These are phyloP conservation scores for Spinibarbus caldwelli DNA, from an alignment of 2,797 vertebrate species.

Conservation along the genomic window DNA sequence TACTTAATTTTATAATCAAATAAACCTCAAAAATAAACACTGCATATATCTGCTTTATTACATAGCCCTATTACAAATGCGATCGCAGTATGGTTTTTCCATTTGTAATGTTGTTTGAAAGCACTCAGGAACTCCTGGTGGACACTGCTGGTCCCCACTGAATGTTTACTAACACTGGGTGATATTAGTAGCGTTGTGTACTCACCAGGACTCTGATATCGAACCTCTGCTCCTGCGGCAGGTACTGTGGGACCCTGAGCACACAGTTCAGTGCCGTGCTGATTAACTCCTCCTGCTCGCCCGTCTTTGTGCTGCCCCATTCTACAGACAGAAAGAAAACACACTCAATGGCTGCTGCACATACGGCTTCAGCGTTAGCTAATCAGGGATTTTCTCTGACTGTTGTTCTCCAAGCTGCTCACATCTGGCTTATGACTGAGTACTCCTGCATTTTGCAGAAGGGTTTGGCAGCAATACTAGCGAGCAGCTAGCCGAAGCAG, in stretches of 20 bases:
- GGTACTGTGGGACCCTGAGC: conserved; percentile 93
- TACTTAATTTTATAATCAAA: not conserved
- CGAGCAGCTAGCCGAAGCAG: conserved; percentile 1
- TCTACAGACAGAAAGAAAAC: conserved; percentile 74
- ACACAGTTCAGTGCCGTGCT: conserved; percentile 94
- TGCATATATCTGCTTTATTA: not conserved
- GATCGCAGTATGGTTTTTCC: too few relatives aligned
- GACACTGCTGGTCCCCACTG: too few relatives aligned
- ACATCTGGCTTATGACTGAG: conserved; percentile 7
- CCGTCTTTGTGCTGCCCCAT: conserved; percentile 98
- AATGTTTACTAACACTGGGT: not conserved
- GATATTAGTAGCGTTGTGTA: not conserved
- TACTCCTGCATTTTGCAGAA: not conserved
- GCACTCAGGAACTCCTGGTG: too few relatives aligned
- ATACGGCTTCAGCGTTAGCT: not conserved
- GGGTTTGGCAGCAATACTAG: conserved; percentile 16
- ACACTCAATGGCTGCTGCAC: not conserved
- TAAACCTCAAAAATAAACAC: not conserved
- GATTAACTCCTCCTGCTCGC: conserved; percentile 92
- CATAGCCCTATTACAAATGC: too few relatives aligned
- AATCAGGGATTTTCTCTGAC: conserved; percentile 30
- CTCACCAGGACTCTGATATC: conserved; percentile 97
- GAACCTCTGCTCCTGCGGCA: conserved; percentile 96
- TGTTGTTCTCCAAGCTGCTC: conserved; percentile 19
- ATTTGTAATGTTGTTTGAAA: not conserved